A percentile compares a stretch with the other conserved stretches of the same genome.
These are phyloP conservation scores for Onychomys arenicola DNA, from an alignment of 2,797 vertebrate genomes.

Conservation along the genomic window DNA sequence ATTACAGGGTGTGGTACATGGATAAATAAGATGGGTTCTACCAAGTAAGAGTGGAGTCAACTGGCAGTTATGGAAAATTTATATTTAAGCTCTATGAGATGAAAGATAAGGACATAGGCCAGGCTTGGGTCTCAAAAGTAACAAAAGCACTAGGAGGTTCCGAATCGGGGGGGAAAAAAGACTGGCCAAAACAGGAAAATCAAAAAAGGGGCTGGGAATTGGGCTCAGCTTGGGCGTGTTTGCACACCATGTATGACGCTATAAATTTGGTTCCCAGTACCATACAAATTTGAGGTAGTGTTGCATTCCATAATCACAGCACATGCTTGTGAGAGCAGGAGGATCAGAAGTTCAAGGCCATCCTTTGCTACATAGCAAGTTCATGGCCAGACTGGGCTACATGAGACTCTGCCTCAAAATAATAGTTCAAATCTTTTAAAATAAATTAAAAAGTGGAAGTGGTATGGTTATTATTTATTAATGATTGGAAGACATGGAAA, in stretches of 20 bases:
- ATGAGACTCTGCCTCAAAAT: neutral
- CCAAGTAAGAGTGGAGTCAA: neutral
- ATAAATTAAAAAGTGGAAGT: neutral
- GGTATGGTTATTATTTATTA: neutral
- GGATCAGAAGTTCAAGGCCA: neutral
- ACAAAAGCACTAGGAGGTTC: neutral
- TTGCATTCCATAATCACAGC: neutral
- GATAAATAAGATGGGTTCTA: neutral
- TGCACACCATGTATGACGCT: neutral
- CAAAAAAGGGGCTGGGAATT: neutral
- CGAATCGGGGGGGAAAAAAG: neutral
- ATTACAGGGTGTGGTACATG: neutral
- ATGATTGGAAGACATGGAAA: neutral
- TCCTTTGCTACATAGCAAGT: neutral
- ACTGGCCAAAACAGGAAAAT: neutral
- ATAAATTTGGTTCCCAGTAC: neutral
- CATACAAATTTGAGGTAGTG: neutral
- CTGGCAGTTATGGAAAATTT: neutral
- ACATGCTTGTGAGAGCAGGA: neutral
- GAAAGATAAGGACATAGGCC: neutral
- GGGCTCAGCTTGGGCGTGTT: neutral
- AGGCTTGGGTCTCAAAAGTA: neutral
- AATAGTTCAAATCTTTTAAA: neutral
- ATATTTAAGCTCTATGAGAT: neutral
- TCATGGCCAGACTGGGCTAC: neutral